Base-by-base conservation (phyloP, 2,888 invertebrate genomes). In the Chloroclysta siterata region DNA sequence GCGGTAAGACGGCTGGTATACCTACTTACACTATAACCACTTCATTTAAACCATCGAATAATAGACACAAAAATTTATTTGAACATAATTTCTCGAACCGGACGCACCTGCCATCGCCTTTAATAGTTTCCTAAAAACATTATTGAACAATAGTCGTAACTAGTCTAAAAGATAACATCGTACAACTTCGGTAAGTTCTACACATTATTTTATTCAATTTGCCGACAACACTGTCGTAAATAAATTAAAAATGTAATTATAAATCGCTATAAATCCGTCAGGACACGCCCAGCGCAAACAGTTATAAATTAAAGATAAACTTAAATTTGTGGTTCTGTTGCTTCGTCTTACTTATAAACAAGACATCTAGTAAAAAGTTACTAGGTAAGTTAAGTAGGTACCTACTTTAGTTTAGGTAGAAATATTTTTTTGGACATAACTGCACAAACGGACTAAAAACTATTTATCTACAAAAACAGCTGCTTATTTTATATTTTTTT, bases 171-270 rank as follows among this genome's bases (percentile, higher is more conserved):
- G 89, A 89, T 89, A 88, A 85, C 81, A 87, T 88, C 83, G 65
- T 46, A 1, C 14, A 44, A 41, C 8, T 33, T 7, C 0, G 42
- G 42, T 42, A 14, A 70, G 15, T 52, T 22, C 41, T 56, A 47
- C n/a, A 44, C 44, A 22, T n/a, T 70, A 44, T 51, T 81, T 22
- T 39, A 82, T 91, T 91, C 89, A 90, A 90, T 90, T 91, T 88
- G 85, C 85, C 84, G 82, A 78, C 81, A 84, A 84, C 83, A 81
- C 83, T 82, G 90, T 88, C 86, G 85, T 82, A 87, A 90, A 90
- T 89, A 92, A 91, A 91, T 90, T 1, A 88, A 90, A 91, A 92
- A 90, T 79, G 84, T 86, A 90, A 91, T 92, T 92, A 90, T 86
- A 89, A 84, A 81, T 74, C 74, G 77, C 81, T 85, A 87, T 91